A percentile compares a stretch with the other conserved stretches of the same genome.
Evolutionary conservation across 2,888 invertebrate species (phyloP).

Genomic region (Epistrophe eligans): DNA sequence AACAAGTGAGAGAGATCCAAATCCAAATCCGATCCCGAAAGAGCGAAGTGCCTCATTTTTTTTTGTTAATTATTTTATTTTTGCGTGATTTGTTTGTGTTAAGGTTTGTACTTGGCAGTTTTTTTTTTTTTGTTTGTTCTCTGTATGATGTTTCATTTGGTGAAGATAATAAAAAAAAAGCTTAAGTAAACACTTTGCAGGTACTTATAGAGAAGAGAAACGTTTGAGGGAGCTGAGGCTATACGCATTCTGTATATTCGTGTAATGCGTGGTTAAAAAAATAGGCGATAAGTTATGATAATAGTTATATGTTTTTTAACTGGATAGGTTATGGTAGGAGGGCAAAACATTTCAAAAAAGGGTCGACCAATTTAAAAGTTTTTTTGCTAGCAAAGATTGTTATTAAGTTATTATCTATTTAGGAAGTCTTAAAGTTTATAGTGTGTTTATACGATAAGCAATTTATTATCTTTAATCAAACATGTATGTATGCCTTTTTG

Average conservation of each 20-base stretch:
- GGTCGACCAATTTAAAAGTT: neutral
- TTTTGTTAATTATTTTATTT: constrained; percentile 21
- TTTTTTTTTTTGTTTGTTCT: constrained; percentile 10
- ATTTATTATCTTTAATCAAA: neutral
- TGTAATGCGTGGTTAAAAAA: constrained; percentile 13
- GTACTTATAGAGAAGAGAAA: constrained; percentile 34
- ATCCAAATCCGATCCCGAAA: constrained; percentile 39
- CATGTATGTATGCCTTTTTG: neutral
- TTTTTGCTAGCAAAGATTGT: neutral
- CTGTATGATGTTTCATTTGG: constrained; percentile 58
- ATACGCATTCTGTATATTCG: constrained; percentile 18
- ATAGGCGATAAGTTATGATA: neutral
- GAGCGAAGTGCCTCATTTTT: constrained; percentile 32
- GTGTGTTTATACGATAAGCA: neutral
- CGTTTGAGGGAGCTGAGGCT: constrained; percentile 2
- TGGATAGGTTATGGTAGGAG: neutral
- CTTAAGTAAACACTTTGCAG: constrained; percentile 55
- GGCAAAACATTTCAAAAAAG: neutral
- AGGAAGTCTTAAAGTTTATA: neutral
- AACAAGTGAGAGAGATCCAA: constrained; percentile 23
- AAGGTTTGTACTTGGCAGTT: constrained; percentile 48
- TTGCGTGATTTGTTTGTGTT: constrained; percentile 68
- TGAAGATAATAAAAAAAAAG: constrained; percentile 54
- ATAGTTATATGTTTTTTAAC: neutral
- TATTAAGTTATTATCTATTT: neutral